Conservation (phyloP, 2,797 vertebrate genomes). For the Momotus momota region DNA sequence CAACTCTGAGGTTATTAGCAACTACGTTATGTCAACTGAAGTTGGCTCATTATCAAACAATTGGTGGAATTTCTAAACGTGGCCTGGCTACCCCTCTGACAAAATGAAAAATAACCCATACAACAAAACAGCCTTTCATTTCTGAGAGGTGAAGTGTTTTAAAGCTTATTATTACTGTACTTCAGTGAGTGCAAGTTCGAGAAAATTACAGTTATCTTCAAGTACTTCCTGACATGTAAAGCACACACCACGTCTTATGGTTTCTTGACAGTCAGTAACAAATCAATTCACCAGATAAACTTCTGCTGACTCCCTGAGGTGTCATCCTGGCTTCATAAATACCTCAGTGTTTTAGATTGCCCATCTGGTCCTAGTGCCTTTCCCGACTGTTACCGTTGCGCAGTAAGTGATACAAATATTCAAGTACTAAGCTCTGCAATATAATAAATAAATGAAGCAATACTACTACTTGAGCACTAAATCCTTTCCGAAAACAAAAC, state of each 20-base stretch:
- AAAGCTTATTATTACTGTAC: background rate
- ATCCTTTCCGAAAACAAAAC: background rate
- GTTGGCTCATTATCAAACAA: background rate
- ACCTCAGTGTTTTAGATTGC: background rate
- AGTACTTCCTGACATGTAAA: background rate
- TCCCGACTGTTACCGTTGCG: background rate
- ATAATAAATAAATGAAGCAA: background rate
- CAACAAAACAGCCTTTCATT: background rate
- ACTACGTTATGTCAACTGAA: background rate
- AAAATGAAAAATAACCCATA: background rate
- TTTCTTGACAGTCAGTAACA: background rate
- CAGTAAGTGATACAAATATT: background rate
- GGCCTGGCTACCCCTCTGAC: background rate
- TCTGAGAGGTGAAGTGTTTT: background rate
- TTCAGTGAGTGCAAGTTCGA: background rate
- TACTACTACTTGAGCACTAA: background rate
- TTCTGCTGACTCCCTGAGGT: background rate
- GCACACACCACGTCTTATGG: background rate
- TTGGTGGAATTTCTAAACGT: background rate
- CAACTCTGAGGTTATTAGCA: slow-evolving; percentile 4
- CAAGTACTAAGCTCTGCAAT: background rate
- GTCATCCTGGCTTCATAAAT: background rate
- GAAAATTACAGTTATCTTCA: background rate
- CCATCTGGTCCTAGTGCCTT: background rate
- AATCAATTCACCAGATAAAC: background rate